Conservation (phyloP, 2,113 vertebrate species). For the Cranoglanis bouderius region DNA sequence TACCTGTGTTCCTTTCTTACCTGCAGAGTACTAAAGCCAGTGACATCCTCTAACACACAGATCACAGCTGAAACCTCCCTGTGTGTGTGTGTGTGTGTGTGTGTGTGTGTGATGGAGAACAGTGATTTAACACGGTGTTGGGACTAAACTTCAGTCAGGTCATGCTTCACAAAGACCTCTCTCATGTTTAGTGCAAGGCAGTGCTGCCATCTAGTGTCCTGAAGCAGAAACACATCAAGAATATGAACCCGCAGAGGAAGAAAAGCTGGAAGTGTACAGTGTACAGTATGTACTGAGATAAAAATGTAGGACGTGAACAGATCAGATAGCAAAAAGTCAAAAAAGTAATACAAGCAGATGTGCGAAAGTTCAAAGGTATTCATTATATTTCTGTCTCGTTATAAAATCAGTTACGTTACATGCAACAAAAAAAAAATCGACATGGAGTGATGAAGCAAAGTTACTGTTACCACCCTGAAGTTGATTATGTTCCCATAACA, state of each 20-base stretch:
- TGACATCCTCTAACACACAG: neutral
- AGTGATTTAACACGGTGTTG: neutral
- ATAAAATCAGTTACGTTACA: neutral
- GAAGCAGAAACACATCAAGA: neutral
- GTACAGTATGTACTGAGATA: neutral
- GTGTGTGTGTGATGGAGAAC: neutral
- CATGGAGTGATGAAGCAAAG: neutral
- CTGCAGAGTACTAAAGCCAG: neutral
- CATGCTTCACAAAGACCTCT: neutral
- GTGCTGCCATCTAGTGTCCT: conserved; percentile 29
- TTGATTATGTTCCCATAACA: neutral
- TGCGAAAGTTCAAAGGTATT: neutral
- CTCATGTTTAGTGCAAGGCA: neutral
- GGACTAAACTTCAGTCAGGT: neutral
- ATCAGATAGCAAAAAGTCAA: neutral
- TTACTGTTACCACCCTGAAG: neutral
- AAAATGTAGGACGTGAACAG: neutral
- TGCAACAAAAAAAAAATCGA: neutral
- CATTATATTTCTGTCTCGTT: neutral
- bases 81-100: too few species aligned
- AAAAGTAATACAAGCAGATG: neutral
- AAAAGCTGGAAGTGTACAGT: neutral
- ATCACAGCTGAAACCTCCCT: neutral
- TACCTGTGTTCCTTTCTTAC: neutral
- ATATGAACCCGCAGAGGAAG: neutral